These are phyloP conservation scores for Drosophila arizonae DNA, from an alignment of 1,140 invertebrate genomes.

Conservation along the genomic window DNA sequence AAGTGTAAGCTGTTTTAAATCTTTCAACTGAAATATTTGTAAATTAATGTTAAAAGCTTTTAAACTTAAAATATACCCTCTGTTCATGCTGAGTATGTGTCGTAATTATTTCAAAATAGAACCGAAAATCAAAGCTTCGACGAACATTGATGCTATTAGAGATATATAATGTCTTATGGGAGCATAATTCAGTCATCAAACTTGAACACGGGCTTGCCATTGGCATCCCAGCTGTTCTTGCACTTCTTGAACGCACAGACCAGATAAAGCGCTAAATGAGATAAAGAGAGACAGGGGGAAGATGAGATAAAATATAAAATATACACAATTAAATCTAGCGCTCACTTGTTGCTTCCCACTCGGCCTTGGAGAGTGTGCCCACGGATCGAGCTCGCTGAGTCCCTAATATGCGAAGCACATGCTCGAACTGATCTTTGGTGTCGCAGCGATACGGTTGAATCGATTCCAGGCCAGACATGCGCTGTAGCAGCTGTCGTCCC, in stretches of 20 bases:
- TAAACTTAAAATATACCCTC: slow-evolving; percentile 25
- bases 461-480: slow-evolving; percentile 90
- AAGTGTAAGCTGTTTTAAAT: no score
- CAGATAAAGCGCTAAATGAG: slow-evolving; percentile 88
- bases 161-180: slow-evolving; percentile 3
- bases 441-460: slow-evolving; percentile 86
- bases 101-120: neutral
- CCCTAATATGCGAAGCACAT: slow-evolving; percentile 85
- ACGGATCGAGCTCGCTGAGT: slow-evolving; percentile 83
- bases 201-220: slow-evolving; percentile 85
- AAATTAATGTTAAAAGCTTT: neutral
- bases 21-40: neutral
- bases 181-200: slow-evolving; percentile 65
- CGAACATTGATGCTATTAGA: slow-evolving; percentile 1
- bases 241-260: slow-evolving; percentile 93
- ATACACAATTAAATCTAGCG: slow-evolving; percentile 24
- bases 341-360: slow-evolving; percentile 97
- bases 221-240: slow-evolving; percentile 86
- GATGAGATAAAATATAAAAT: slow-evolving; percentile 54
- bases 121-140: neutral
- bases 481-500: slow-evolving; percentile 85
- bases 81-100: slow-evolving; percentile 42
- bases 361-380: slow-evolving; percentile 93
- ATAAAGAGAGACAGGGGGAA: slow-evolving; percentile 85
- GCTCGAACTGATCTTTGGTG: slow-evolving; percentile 88